Base-by-base conservation (phyloP, 2,888 invertebrate species). In the Tortrix viridana region DNA sequence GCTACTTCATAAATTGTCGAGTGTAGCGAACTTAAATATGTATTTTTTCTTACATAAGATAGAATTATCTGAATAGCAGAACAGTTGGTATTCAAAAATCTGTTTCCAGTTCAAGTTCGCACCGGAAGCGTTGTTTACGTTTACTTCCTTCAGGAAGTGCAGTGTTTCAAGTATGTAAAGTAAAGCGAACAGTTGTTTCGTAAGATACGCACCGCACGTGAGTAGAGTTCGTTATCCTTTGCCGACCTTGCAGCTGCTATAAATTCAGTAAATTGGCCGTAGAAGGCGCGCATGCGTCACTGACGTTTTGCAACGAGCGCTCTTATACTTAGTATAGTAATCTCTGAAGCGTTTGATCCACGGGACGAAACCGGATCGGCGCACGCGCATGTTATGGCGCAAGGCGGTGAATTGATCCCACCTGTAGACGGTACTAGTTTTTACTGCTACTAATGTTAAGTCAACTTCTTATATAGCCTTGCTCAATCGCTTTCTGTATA, bases 161-260 rank as follows among this genome's bases (percentile, higher is more conserved):
- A 26, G 19, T 37, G 49, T 43, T 62, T 68, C 59, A 60, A 66
- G 67, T 69, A 69, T 72, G 74, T 75, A 80, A 75, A 74, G 69
- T 75, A 80, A 75, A 74, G 70, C 74, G 74, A 72, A 74, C 76
- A 78, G 77, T 78, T 76, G 81, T 81, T 85, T 82, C 81, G 77
- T 81, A 81, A 84, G 65, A 66, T 72, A 72, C 71, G 73, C 71
- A 69, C 55, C 50, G 60, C 64, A 65, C 70, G 69, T 73, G 73
- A 74, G 75, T 71, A 68, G 81, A 80, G 91, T 87, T 90, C 89
- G 83, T 85, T 86, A 86, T 89, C 86, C 91, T 88, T 82, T 71
- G 74, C 72, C 88, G 90, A 88, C 90, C 91, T 90, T 90, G 89
- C 85, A 82, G 84, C 81, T 84, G 84, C 81, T 82, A 87, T 88